Base-by-base conservation (phyloP, 2,888 invertebrate species). In the Bimastos eiseni region DNA sequence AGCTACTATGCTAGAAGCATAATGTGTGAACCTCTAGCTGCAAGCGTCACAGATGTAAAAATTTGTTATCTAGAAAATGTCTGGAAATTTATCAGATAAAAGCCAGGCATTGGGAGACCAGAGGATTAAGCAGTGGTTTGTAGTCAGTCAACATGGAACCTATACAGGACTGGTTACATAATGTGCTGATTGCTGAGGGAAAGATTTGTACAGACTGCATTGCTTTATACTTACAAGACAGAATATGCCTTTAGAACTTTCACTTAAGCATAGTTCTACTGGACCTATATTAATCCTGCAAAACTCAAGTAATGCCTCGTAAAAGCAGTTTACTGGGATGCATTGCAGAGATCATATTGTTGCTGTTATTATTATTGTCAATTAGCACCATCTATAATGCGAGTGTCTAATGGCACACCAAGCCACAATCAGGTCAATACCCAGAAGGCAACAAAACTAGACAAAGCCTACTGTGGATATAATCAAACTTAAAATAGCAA, bases 21-120 rank as follows among this genome's bases (percentile, higher is more conserved):
- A 70, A 11, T n/a, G 70, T n/a, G 70, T 70, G n/a, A 11, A 70
- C 13, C 30, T n/a, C 13, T 70, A 70, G 70, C 70, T 70, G 70
- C 70, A 70, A 70, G n/a, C 70, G 13, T 70, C 8, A n/a, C 30
- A 70, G n/a, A n/a, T 30, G 70, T 13, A 70, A 70, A 70, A 70
- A 70, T n/a, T 17, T 24, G 5, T 70, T 70, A 70, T 70, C 70
- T 70, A 70, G 70, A 70, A 49, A 70, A 70, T 70, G 70, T 70
- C 70, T 70, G 70, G 70, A 70, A 70, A 70, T 70, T 70, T 70
- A 70, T 70, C 70, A 70, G 70, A 70, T 70, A 70, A 70, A n/a
- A n/a, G 70, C 70, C 70, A 70, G 70, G 70, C 70, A 70, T 8
- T 70, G 8, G 24, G 24, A 24, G 21, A 0, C 21, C 49, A 30